Base-by-base conservation (phyloP, 2,888 invertebrate genomes). In the Diloba caeruleocephala region DNA sequence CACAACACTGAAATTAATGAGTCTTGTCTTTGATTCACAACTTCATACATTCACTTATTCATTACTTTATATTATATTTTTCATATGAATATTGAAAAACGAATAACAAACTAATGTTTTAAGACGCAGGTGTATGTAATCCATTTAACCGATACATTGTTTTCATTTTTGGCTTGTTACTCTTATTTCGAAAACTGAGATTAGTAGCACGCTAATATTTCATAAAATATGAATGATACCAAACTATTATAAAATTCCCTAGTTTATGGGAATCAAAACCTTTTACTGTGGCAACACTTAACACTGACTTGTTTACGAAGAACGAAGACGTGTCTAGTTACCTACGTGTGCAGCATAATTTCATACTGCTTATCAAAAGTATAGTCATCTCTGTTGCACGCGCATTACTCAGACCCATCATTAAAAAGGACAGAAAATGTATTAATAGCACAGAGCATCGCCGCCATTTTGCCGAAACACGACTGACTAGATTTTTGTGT, bases 381-480 rank as follows among this genome's bases (percentile, higher is more conserved):
- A 78, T 79, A 70, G 60, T 79, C 78, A 62, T 89, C 90, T 84
- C 87, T 78, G 67, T 92, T 79, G 57, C 61, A 60, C 84, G 26
- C 62, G 59, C 21, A 42, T 45, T 37, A 37, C 12, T 8, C 13
- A 26, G 19, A 28, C 13, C 15, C 41, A 42, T 48, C 73, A 54
- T 62, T 71, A 78, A 88, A 78, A 82, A 81, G 77, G 90, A 89
- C 54, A 64, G 80, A 76, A 74, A 77, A 87, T 85, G 73, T 88
- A 89, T 88, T 87, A 88, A 91, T 90, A 91, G 87, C 87, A 85
- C 84, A 78, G 81, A 82, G 79, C 81, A 81, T 81, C 85, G 78
- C 88, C 91, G 92, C 92, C 92, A 93, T 93, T 89, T 93, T 93
- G 91, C 87, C 83, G 84, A 86, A 84, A 82, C 86, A 79, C 84